Evolutionary conservation across 2,888 invertebrate genomes (phyloP).

Genomic region (Thecophora atra): DNA sequence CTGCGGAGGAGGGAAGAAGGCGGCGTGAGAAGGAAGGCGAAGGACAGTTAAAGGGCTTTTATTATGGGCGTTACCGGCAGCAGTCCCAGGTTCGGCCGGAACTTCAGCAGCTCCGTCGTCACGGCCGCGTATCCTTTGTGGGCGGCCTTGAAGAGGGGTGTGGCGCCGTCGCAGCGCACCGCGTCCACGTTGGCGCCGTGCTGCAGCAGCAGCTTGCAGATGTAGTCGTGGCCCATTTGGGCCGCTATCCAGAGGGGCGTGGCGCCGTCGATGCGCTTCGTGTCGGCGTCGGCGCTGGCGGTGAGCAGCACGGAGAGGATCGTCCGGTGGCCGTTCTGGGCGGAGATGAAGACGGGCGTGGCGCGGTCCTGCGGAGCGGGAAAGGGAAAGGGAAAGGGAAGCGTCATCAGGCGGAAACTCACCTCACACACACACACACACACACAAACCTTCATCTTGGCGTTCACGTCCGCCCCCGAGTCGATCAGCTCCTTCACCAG

Average conservation of each 20-base stretch:
- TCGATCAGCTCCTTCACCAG: conserved; percentile 86
- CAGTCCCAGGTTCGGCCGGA: conserved; percentile 82
- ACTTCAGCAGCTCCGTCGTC: conserved; percentile 82
- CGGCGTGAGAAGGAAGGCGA: neutral
- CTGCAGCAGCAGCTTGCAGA: conserved; percentile 79
- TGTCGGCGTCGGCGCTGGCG: conserved; percentile 78
- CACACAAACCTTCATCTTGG: conserved; percentile 77
- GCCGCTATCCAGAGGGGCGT: conserved; percentile 94
- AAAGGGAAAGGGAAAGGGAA: too few species aligned
- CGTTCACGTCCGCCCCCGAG: conserved; percentile 82
- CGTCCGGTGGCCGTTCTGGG: conserved; percentile 91
- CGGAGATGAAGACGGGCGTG: conserved; percentile 89
- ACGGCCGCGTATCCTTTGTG: conserved; percentile 94
- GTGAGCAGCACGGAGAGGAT: conserved; percentile 78
- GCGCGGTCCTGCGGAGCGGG: conserved; percentile 93
- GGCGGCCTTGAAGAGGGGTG: conserved; percentile 92
- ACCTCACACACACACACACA: too few species aligned
- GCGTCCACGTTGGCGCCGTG: conserved; percentile 83
- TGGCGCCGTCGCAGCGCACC: conserved; percentile 89
- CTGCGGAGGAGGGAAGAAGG: conserved; percentile 67
- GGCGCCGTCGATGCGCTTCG: conserved; percentile 82
- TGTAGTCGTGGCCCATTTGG: conserved; percentile 92
- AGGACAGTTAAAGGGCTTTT: neutral
- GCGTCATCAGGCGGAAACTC: neutral
- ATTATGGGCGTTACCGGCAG: conserved; percentile 73